Evolutionary conservation across 2,113 vertebrate species (phyloP).

Genomic region (Rhabdornis inornatus): DNA sequence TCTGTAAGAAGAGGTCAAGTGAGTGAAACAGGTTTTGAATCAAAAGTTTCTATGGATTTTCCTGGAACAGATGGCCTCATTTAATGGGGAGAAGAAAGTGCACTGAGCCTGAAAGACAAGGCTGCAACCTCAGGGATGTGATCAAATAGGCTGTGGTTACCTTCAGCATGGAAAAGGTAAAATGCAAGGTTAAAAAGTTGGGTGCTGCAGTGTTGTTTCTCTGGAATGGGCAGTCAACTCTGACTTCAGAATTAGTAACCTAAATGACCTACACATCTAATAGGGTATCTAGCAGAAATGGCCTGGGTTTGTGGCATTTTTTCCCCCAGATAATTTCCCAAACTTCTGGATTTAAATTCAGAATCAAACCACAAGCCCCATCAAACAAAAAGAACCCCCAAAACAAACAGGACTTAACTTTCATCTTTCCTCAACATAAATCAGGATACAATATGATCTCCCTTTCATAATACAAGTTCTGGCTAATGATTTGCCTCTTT

Average conservation of each 20-base stretch:
- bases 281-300: not conserved
- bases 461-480: not conserved
- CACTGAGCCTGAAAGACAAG: not conserved
- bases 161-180: not conserved
- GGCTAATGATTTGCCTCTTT: not conserved
- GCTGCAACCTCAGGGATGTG: not conserved
- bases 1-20: not conserved
- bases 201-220: not conserved
- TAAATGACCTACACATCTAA: not conserved
- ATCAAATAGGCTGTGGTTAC: not conserved
- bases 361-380: not conserved
- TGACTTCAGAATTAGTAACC: not conserved
- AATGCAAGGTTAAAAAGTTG: not conserved
- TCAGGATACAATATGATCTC: not conserved
- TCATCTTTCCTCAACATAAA: not conserved
- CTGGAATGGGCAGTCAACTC: not conserved
- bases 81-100: not conserved
- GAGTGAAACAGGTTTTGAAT: not conserved
- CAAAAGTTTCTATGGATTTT: not conserved
- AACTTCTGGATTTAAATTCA: not conserved
- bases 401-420: not conserved
- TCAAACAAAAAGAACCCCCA: not conserved
- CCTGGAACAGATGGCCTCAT: not conserved
- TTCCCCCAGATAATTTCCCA: not conserved
- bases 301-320: accelerated